phyloP scores from a whole-genome alignment of 2,113 vertebrate genomes.

The Rhadina sibilatrix region DNA sequence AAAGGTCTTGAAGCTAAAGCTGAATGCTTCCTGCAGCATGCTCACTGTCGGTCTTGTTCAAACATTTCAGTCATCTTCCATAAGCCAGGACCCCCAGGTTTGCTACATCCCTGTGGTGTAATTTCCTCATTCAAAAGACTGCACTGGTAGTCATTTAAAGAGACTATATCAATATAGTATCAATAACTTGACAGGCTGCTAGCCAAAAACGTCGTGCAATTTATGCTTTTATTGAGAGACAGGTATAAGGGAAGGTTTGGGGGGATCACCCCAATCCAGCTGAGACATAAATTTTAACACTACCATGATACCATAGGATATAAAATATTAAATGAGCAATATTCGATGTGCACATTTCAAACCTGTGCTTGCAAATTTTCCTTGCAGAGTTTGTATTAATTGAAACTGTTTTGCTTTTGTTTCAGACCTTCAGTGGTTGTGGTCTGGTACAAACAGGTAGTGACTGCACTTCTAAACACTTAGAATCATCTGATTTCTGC shows the following conservation, averaged over 20 bases:
- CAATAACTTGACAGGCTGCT: not conserved
- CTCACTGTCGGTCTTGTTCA: not conserved
- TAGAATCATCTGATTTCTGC: not conserved
- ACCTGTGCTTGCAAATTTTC: not conserved
- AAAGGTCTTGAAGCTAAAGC: not conserved
- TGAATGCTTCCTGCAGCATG: not conserved
- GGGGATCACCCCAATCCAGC: not conserved
- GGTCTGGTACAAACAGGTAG: not conserved
- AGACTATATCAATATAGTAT: not conserved
- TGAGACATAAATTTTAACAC: not conserved
- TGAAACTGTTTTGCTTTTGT: not conserved
- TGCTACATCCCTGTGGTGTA: fast-evolving
- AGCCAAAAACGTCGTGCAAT: not conserved
- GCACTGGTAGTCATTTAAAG: not conserved
- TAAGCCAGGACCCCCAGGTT: not conserved
- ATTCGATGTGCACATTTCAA: not conserved
- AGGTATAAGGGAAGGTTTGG: not conserved
- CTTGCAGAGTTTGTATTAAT: not conserved
- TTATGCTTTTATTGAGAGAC: not conserved
- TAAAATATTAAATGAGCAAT: not conserved
- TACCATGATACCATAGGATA: not conserved
- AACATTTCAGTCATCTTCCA: not conserved
- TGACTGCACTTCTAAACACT: not conserved
- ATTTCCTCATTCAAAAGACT: not conserved
- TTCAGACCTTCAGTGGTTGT: not conserved